phyloP scores from a whole-genome alignment of 1,140 invertebrate species.

The Spodoptera frugiperda region DNA sequence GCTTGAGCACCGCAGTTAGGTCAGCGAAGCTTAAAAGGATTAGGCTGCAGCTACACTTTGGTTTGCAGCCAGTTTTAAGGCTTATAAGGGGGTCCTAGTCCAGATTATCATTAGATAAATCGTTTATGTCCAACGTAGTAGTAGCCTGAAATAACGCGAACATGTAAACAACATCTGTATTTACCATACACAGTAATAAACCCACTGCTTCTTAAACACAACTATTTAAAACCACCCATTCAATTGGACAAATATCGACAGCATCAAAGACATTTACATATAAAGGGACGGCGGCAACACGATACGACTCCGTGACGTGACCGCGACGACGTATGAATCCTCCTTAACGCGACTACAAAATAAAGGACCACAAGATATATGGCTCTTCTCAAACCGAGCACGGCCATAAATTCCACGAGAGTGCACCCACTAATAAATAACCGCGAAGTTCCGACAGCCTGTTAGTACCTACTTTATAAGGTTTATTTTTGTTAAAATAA shows the following conservation, averaged over 20 bases:
- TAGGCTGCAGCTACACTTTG: too few relatives aligned
- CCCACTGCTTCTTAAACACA: neutral
- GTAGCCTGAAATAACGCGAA: too few relatives aligned
- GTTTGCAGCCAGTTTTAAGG: too few relatives aligned
- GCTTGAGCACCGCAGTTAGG: too few relatives aligned
- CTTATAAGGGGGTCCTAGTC: too few relatives aligned
- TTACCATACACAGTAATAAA: too few relatives aligned
- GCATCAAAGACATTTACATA: slow-evolving; percentile 14
- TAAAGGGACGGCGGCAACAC: neutral
- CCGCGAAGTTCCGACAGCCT: neutral
- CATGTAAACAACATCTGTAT: too few relatives aligned
- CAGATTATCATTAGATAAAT: too few relatives aligned
- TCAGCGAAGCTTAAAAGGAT: too few relatives aligned
- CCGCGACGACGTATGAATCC: slow-evolving; percentile 12
- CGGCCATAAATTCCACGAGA: slow-evolving; percentile 12
- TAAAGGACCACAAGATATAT: slow-evolving; percentile 21
- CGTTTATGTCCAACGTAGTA: too few relatives aligned
- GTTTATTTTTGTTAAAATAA: neutral
- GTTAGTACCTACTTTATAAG: neutral
- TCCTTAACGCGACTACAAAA: neutral
- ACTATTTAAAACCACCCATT: neutral
- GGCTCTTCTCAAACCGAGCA: neutral
- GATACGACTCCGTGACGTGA: neutral
- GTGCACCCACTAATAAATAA: slow-evolving; percentile 3
- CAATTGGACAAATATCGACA: slow-evolving; percentile 13